phyloP scores from a whole-genome alignment of 2,888 invertebrate genomes.

The Leptopterna dolabrata region DNA sequence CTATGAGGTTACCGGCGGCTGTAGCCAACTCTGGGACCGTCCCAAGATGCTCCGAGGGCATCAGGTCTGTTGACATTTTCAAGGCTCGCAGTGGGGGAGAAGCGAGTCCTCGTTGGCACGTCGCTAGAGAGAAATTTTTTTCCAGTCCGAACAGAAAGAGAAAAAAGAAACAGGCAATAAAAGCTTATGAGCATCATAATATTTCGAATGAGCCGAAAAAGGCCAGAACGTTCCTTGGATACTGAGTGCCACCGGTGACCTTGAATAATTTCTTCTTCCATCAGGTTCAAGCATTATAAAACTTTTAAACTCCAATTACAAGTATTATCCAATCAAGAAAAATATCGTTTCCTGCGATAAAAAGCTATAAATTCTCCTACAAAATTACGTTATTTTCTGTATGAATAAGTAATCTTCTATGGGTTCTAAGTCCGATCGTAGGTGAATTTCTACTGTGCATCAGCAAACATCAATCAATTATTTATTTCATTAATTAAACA shows the following conservation, averaged over 20 bases:
- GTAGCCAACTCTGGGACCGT: constrained; percentile 17
- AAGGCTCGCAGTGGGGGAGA: not conserved
- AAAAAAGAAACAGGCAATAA: not conserved
- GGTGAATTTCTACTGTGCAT: too few species aligned
- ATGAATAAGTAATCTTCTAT: too few species aligned
- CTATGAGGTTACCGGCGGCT: not conserved
- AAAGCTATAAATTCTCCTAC: not conserved
- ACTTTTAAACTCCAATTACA: too few species aligned
- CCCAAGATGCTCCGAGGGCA: not conserved
- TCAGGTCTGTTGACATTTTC: constrained; percentile 32
- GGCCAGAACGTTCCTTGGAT: not conserved
- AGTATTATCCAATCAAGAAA: not conserved
- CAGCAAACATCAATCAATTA: too few species aligned
- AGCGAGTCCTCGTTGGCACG: not conserved
- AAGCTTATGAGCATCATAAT: not conserved
- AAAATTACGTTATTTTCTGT: not conserved
- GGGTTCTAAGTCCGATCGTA: not conserved
- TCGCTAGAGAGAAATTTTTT: not conserved
- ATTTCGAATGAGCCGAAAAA: not conserved
- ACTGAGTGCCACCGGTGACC: not conserved
- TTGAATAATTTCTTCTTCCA: not conserved
- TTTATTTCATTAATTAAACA: too few species aligned
- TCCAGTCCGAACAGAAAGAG: not conserved
- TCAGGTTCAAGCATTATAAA: not conserved
- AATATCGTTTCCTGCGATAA: not conserved